phyloP scores from a whole-genome alignment of 2,797 vertebrate genomes.

The Sciurus vulgaris region DNA sequence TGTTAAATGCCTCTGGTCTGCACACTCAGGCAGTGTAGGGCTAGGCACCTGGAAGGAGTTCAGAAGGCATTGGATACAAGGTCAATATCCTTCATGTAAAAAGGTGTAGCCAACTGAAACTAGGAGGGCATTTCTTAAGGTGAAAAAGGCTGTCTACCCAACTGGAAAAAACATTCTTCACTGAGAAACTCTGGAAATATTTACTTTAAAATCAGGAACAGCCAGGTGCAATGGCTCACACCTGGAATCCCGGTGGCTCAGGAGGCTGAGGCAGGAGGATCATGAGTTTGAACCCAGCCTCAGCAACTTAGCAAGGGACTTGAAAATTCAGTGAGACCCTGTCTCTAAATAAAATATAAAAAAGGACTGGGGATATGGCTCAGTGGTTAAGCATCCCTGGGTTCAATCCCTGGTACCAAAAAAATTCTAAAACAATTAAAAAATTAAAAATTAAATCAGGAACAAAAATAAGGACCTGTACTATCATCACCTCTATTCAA shows the following conservation, averaged over 20 bases:
- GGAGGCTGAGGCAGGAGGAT: too few species aligned
- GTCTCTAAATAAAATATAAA: too few species aligned
- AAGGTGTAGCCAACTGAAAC: background rate
- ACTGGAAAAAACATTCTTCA: background rate
- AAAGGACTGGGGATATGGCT: too few species aligned
- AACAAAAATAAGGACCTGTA: background rate
- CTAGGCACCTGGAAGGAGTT: background rate
- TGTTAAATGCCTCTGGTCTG: background rate
- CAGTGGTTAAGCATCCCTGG: too few species aligned
- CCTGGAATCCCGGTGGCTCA: too few species aligned
- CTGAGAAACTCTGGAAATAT: background rate
- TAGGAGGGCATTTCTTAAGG: background rate
- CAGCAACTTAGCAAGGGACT: too few species aligned
- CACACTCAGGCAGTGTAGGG: background rate
- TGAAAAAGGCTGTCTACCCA: background rate
- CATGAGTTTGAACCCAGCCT: too few species aligned
- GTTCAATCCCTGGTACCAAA: too few species aligned
- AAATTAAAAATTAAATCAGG: background rate
- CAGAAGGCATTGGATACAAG: background rate
- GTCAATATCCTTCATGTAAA: background rate
- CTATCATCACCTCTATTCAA: background rate
- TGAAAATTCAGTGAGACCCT: too few species aligned
- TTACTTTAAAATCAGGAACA: conserved; percentile 28
- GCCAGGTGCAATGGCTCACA: too few species aligned
- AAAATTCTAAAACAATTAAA: too few species aligned